Conservation (phyloP, 1,140 invertebrate genomes). For the Teleopsis dalmanni region DNA sequence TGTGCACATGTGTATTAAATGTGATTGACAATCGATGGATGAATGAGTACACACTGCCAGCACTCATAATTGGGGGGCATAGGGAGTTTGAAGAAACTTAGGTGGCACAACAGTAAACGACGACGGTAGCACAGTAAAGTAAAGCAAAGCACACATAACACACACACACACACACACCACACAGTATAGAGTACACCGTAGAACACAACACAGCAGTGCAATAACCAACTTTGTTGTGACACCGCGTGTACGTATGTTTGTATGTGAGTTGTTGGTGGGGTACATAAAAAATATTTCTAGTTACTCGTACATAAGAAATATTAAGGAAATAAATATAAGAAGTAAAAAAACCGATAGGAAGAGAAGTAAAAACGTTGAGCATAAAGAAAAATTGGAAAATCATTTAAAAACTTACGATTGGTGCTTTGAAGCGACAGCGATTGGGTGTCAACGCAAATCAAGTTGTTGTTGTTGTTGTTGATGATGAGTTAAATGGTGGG, state of each 20-base stretch:
- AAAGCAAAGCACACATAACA: slow-evolving; percentile 3
- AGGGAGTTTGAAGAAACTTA: neutral
- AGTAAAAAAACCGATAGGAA: neutral
- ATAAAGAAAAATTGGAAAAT: slow-evolving; percentile 8
- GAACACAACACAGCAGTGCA: too few relatives aligned
- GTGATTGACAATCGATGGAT: slow-evolving; percentile 35
- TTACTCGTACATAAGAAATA: neutral
- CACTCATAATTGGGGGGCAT: neutral
- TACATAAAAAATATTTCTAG: too few relatives aligned
- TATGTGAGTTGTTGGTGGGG: too few relatives aligned
- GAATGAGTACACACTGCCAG: neutral
- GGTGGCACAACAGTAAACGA: neutral
- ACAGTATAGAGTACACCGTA: too few relatives aligned
- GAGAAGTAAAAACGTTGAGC: slow-evolving; percentile 3
- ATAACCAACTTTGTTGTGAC: too few relatives aligned
- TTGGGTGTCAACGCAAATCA: slow-evolving; percentile 3
- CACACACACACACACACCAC: too few relatives aligned
- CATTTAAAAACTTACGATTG: slow-evolving; percentile 10
- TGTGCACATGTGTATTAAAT: slow-evolving; percentile 20
- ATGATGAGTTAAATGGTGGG: too few relatives aligned
- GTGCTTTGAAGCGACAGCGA: slow-evolving; percentile 5
- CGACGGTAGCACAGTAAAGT: neutral
- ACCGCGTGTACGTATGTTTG: too few relatives aligned
- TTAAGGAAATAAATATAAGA: neutral
- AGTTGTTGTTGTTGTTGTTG: neutral